Evolutionary conservation across 2,797 vertebrate species (phyloP).

Genomic region (Melanotaenia nigrans): DNA sequence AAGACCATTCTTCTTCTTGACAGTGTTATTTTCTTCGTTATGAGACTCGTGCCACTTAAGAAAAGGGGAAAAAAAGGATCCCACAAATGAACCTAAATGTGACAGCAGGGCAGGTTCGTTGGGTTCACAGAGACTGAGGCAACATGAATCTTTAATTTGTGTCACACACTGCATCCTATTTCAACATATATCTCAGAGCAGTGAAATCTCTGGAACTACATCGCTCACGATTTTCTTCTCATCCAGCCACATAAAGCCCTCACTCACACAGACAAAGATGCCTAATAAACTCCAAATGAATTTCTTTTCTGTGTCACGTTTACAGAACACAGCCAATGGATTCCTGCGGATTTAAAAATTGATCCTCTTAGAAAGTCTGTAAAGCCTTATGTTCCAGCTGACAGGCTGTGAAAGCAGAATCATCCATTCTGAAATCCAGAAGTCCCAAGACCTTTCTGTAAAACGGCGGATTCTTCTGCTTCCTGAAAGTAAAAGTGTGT

Average conservation of each 20-base stretch:
- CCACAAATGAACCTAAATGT: slow-evolving; percentile 1
- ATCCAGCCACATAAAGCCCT: slow-evolving; percentile 7
- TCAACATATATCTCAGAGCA: slow-evolving; percentile 9
- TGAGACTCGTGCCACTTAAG: slow-evolving; percentile 10
- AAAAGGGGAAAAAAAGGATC: slow-evolving; percentile 17
- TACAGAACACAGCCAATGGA: slow-evolving; percentile 36
- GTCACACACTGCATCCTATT: slow-evolving; percentile 9
- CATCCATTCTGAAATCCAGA: background rate
- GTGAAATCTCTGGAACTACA: slow-evolving; percentile 2
- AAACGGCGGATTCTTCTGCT: slow-evolving; percentile 17
- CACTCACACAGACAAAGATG: background rate
- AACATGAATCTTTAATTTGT: slow-evolving; percentile 13
- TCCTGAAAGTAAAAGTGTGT: slow-evolving; percentile 14
- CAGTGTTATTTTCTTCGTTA: slow-evolving; percentile 31
- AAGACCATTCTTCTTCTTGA: slow-evolving; percentile 46
- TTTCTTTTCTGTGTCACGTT: slow-evolving; percentile 29
- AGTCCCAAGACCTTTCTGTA: slow-evolving; percentile 10
- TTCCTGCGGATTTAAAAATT: slow-evolving; percentile 60
- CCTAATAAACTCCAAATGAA: background rate
- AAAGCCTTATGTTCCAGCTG: slow-evolving; percentile 47
- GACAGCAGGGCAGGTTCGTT: slow-evolving; percentile 29
- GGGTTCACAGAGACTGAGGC: slow-evolving; percentile 25
- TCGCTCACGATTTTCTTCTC: slow-evolving; percentile 8
- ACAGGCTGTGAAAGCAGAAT: slow-evolving; percentile 44
- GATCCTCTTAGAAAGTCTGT: slow-evolving; percentile 56